Percentiles rank a stretch among this genome's conserved stretches.
phyloP scores from a whole-genome alignment of 2,888 invertebrate genomes.

The Caenorhabditis japonica region DNA sequence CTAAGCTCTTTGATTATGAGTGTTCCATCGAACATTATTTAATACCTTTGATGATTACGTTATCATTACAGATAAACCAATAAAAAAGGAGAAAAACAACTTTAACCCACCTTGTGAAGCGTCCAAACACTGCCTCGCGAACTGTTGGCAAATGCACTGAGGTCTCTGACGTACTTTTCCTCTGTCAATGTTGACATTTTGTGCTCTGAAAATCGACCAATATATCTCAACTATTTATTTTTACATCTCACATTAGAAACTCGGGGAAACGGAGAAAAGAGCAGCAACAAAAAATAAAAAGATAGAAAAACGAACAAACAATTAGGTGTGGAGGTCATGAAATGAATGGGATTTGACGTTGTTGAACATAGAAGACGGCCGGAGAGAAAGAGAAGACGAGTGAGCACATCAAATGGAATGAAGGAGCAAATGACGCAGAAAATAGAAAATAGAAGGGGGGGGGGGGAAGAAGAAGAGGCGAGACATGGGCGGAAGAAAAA shows the following conservation, averaged over 20 bases:
- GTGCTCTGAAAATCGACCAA: not conserved
- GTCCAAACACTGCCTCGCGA: conserved; percentile 45
- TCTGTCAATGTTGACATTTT: conserved; percentile 33
- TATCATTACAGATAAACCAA: too few species aligned
- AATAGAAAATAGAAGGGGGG: too few species aligned
- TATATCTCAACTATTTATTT: not conserved
- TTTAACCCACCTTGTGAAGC: conserved; percentile 22
- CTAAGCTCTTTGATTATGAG: not conserved
- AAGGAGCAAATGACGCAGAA: conserved; percentile 50
- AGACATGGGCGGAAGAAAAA: conserved; percentile 3
- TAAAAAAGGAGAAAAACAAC: too few species aligned
- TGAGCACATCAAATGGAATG: conserved; percentile 48
- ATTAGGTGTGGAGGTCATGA: conserved; percentile 11
- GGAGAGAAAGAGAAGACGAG: conserved; percentile 1
- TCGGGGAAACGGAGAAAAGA: not conserved
- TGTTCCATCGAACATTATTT: too few species aligned
- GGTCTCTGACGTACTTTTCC: conserved; percentile 28
- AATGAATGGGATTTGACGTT: conserved; percentile 15
- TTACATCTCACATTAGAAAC: too few species aligned
- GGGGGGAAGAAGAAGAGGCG: conserved; percentile 17
- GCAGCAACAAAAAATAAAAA: not conserved
- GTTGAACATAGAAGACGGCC: conserved; percentile 8
- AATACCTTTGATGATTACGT: too few species aligned
- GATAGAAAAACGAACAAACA: not conserved
- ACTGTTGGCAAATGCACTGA: conserved; percentile 36